Conservation (phyloP, 2,888 invertebrate genomes). For the Drosophila robusta region DNA sequence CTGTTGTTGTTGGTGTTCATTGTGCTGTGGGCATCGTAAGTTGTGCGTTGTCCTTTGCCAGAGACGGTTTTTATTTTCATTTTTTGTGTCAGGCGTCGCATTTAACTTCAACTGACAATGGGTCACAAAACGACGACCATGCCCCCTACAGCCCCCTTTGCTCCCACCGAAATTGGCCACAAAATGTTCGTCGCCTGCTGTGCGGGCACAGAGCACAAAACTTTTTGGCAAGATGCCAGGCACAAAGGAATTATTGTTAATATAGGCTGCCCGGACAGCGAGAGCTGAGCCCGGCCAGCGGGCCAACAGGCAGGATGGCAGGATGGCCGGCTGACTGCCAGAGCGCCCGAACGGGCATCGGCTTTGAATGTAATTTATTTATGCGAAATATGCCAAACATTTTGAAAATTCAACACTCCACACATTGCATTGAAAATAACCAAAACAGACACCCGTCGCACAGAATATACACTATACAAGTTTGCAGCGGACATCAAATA, state of each 20-base stretch:
- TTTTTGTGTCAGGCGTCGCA: conserved; percentile 65
- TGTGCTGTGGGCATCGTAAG: conserved; percentile 48
- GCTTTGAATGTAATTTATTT: conserved; percentile 68
- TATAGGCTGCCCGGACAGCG: conserved; percentile 64
- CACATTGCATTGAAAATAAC: not conserved
- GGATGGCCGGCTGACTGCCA: not conserved
- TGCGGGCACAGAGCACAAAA: conserved; percentile 49
- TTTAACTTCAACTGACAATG: conserved; percentile 68
- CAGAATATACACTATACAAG: conserved; percentile 21
- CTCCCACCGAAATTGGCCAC: conserved; percentile 66
- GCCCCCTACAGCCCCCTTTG: conserved; percentile 11
- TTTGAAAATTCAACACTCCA: conserved; percentile 53
- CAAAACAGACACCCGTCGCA: conserved; percentile 21
- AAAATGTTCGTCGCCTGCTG: conserved; percentile 76
- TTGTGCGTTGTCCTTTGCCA: conserved; percentile 35
- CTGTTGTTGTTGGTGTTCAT: conserved; percentile 24
- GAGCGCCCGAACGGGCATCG: conserved; percentile 27
- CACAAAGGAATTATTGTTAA: conserved; percentile 77
- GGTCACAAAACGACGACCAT: conserved; percentile 58
- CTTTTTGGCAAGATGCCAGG: conserved; percentile 71
- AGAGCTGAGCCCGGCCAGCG: conserved; percentile 18
- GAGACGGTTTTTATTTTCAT: conserved; percentile 23
- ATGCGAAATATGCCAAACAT: conserved; percentile 68
- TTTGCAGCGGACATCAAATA: too few relatives aligned
- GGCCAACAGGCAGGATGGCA: conserved; percentile 21